Base-by-base conservation (phyloP, 2,113 vertebrate genomes). In the Anolis sagrei region DNA sequence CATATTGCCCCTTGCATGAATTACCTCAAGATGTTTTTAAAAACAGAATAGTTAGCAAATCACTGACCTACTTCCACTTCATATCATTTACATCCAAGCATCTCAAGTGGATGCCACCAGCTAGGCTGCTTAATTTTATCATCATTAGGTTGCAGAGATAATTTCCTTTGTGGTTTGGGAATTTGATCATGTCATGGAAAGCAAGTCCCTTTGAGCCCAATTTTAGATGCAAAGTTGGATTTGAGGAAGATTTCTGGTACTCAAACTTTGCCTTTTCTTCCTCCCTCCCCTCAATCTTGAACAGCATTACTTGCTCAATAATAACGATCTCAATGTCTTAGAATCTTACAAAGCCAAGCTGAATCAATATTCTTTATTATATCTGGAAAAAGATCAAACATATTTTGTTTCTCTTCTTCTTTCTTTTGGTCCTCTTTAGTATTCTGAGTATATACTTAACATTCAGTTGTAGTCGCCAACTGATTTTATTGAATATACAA, bases 101-200 rank as follows among this genome's bases (percentile, higher is more conserved):
- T 68, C 90, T 82, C 87, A 76, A 94, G 87, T 80, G 7, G 32
- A 23, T 89, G 76, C 84, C 58, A 78, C 34, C 80, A 83, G 90
- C 79, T 91, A 76, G 29, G 77, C 51, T 76, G n/a, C 39, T 91
- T 86, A 81, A 87, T 88, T 88, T 90, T 84, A 85, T 84, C 78
- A 87, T 84, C 14, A 75, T 86, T 81, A 89, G 83, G 85, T 78
- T 93, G 86, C 79, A 91, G 84, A 87, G 77, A 87, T 84, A 91
- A 91, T 88, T 89, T 93, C 81, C 73, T 76, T 84, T 74, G 79
- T 23, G 58, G 49, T 87, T 86, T 91, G 81, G 87, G 90, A 74
- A 80, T 83, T 88, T 86, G 73, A 29, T 84, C 32, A 16, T 39
- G 81, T 80, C 7, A 14, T 2, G 81, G 66, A 83, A 84, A 76